Evolutionary conservation across 1,140 invertebrate species (phyloP), one percentile per base, ranked within the genome.

Genomic region (Trinorchestia longiramus): DNA sequence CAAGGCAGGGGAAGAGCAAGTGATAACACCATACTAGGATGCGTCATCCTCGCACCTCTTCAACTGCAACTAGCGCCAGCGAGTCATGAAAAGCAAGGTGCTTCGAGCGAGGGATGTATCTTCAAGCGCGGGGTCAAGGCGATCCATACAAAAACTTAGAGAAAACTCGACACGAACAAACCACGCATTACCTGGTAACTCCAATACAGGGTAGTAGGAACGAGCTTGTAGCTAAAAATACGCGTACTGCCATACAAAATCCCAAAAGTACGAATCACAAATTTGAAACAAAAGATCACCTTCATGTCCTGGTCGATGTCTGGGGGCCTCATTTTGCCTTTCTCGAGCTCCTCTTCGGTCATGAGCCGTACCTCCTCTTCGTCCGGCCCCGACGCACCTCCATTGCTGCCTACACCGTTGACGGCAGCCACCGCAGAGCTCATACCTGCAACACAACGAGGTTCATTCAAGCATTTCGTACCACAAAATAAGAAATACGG

Each of bases 241-340:
- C 15, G 36, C 3, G 15, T 19, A 36, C 28, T 53, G 19, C 19
- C 3, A 77, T 28, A 36, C 62, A 36, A 77, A 3, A 77, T 77
- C 1, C 28, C 3, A 77, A 77, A 36, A 77, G 28, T 77, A 77
- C 28, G 28, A 36, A 28, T 77, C 36, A 77, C 28, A 45, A 95
- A 42, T n/a, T 90, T 11, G 36, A 77, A 47, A 88, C 87, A 17
- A 62, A 42, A 53, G 77, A 96, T 95, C 87, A 97, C 96, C 96
- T 97, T 97, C 97, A 97, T 97, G 43, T 97, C 97, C 62, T 96
- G 96, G 95, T 97, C 97, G 62, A 97, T 96, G 43, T 97, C 97
- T 45, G 97, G 96, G 42, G 97, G 97, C 62, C 97, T 95, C 96
- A 97, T 96, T 91, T 96, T 96, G 87, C 95, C 96, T 45, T 96